Base-by-base conservation (phyloP, 2,113 vertebrate species). In the Progne subis region DNA sequence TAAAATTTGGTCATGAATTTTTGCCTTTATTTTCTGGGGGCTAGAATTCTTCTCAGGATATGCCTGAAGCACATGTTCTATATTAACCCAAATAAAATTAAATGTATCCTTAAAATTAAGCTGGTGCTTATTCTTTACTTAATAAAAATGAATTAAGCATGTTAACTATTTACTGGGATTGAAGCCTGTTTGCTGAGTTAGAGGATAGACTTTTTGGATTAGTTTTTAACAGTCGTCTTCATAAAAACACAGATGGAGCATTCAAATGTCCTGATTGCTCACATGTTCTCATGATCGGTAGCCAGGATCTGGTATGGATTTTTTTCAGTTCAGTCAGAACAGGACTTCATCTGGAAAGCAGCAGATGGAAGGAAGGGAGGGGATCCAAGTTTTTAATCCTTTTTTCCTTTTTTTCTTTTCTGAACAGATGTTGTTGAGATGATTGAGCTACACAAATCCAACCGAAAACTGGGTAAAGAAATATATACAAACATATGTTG, bases 281-380 rank as follows among this genome's bases (percentile, higher is more conserved):
- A 94, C 86, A 96, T 74, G 79, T 95, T 79, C 76, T 95, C 82
- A 88, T 76, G 92, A 88, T 90, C 76, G 69, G 86, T 76, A 92
- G 90, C 88, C 88, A 97, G 94, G 76, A 95, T 85, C 79, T 96
- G 82, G 50, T 86, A 85, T 8, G 37, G 52, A 78, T 64, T 92
- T 94, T 96, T 96, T 92, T 90, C 56, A 82, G 70, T 69, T 85
- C 41, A 72, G 84, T 85, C 70, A 87, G 72, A 96, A 85, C 60
- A 95, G 31, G 84, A 94, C 75, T 96, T 94, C 90, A 93, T 93
- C 79, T 86, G 82, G 78, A 94, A 93, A 85, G 71, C 25, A 95
- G 81, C 92, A 96, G 93, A 96, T 91, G 93, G 96, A 92, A 92
- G 53, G 56, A 95, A 89, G 90, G 93, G 89, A 96, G 82, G 12